Conservation (phyloP, 2,113 vertebrate genomes). For the Oncorhynchus gorbuscha region DNA sequence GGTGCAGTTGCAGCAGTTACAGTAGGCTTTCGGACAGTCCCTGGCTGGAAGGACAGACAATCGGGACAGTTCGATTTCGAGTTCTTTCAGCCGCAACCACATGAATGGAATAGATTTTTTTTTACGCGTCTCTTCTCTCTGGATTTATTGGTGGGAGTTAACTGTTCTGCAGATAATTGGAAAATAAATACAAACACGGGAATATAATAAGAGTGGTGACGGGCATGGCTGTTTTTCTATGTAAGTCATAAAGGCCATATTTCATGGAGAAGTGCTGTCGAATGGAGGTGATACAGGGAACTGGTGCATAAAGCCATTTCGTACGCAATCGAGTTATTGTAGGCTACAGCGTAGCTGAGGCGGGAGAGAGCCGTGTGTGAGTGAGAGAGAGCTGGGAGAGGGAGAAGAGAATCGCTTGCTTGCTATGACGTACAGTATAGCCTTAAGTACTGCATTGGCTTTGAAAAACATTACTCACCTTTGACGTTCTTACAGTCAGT, state of each 20-base stretch:
- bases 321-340: background rate
- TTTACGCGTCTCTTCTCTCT: background rate
- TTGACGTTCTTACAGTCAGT: background rate
- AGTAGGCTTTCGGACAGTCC: background rate
- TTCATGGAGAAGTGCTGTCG: background rate
- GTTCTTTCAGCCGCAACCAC: constrained; percentile 23
- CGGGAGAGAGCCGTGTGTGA: background rate
- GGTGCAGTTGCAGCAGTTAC: background rate
- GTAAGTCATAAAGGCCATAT: constrained; percentile 37
- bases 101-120: constrained; percentile 15
- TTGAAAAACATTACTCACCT: background rate
- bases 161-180: constrained; percentile 7
- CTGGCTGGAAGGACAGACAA: background rate
- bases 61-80: background rate
- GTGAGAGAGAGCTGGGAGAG: background rate
- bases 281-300: background rate
- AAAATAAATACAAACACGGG: background rate
- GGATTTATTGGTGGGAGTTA: constrained; percentile 21
- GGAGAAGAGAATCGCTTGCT: background rate
- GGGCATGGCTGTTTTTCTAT: constrained; percentile 51
- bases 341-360: no score
- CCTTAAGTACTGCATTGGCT: background rate
- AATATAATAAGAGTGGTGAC: constrained; percentile 6
- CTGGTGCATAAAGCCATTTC: background rate
- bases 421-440: background rate